Percentiles rank a stretch among this genome's conserved stretches.
Conservation (phyloP, 2,888 invertebrate species). For the Parthenolecanium corni region DNA sequence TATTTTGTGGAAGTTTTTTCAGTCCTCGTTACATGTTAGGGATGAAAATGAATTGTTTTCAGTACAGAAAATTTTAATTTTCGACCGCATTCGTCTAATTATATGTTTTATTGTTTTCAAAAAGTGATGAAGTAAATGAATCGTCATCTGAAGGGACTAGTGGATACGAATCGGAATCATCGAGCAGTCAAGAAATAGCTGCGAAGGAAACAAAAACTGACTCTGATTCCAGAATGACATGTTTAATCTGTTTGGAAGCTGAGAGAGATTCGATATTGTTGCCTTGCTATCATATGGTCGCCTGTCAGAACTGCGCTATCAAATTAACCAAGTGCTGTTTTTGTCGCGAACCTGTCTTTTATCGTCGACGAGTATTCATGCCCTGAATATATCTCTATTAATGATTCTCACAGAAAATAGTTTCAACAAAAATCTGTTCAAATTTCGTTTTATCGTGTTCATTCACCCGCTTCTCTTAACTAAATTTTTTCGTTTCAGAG, state of each 20-base stretch:
- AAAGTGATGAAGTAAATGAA: slow-evolving; percentile 2
- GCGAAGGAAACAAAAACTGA: neutral
- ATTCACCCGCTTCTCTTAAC: too few species aligned
- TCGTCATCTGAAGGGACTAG: slow-evolving; percentile 4
- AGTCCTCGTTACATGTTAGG: too few species aligned
- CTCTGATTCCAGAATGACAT: slow-evolving; percentile 40
- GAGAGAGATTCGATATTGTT: slow-evolving; percentile 83
- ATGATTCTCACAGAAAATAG: too few species aligned
- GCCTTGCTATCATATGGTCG: slow-evolving; percentile 89
- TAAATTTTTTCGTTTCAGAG: too few species aligned
- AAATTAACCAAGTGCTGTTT: slow-evolving; percentile 76
- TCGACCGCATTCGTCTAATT: neutral
- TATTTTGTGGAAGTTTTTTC: too few species aligned
- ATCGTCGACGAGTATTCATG: slow-evolving; percentile 1
- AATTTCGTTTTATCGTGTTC: too few species aligned
- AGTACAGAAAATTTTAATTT: too few species aligned
- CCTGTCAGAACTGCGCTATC: slow-evolving; percentile 83
- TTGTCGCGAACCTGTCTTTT: slow-evolving; percentile 60
- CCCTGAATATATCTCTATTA: too few species aligned
- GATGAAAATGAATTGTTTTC: too few species aligned
- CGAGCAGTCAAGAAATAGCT: neutral
- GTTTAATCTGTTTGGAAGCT: slow-evolving; percentile 83
- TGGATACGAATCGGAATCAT: neutral
- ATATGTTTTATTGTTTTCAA: slow-evolving; percentile 6
- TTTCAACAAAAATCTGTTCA: too few species aligned